A percentile compares a stretch with the other conserved stretches of the same genome.
Evolutionary conservation across 2,797 vertebrate genomes (phyloP).

Genomic region (Centropyge bicolor): DNA sequence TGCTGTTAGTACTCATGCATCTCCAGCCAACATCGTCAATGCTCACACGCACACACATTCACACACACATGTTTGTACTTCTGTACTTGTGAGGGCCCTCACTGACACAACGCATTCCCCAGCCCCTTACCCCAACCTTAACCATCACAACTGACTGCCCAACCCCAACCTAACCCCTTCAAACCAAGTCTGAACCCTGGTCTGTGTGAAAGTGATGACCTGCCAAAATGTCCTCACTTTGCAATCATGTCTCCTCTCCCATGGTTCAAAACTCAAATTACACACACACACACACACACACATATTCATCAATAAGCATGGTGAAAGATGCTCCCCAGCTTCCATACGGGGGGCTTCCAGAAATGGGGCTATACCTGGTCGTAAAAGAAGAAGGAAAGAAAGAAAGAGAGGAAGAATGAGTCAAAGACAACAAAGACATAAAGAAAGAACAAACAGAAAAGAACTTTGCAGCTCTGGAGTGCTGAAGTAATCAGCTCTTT

Average conservation of each 20-base stretch:
- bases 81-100: too few species aligned
- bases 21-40: conserved; percentile 12
- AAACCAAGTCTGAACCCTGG: too few species aligned
- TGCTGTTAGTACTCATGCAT: conserved; percentile 50
- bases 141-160: too few species aligned
- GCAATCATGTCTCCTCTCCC: too few species aligned
- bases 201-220: too few species aligned
- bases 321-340: conserved; percentile 45
- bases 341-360: conserved; percentile 48
- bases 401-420: conserved; percentile 16
- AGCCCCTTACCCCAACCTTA: too few species aligned
- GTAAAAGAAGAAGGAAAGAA: background rate
- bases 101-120: too few species aligned
- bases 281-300: conserved; percentile 29
- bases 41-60: conserved; percentile 26
- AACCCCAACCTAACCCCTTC: too few species aligned
- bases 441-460: conserved; percentile 72
- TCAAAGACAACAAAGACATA: conserved; percentile 61
- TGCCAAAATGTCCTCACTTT: too few species aligned
- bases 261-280: background rate
- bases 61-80: background rate
- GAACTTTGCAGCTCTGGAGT: conserved; percentile 66
- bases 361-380: conserved; percentile 54
- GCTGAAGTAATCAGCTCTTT: conserved; percentile 85
- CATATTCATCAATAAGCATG: conserved; percentile 35